Base-by-base conservation (phyloP, 1,140 invertebrate species). In the Trinorchestia longiramus region DNA sequence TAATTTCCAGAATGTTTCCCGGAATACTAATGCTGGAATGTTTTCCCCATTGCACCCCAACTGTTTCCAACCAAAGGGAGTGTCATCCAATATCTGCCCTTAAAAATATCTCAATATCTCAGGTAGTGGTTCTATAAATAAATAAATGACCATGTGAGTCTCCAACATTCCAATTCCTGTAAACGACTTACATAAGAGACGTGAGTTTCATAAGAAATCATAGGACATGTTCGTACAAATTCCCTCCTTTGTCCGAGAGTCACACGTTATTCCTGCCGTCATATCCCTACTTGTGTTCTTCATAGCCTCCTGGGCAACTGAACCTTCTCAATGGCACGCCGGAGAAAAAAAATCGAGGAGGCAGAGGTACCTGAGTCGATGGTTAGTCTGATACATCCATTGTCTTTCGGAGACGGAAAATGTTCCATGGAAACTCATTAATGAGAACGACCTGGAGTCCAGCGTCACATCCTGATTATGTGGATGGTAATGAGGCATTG, bases 351-450 rank as follows among this genome's bases (percentile, higher is more conserved):
- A 90, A 19, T 42, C 88, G 47, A 36, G 62, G 62, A 77, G n/a
- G 41, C 88, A 41, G 88, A 90, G 43, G 88, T 90, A 42, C 88
- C 88, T 42, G 88, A 41, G 88, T 43, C 88, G 43, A 90, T 90
- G 88, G 88, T 90, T 90, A 42, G n/a, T 90, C 88, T 90, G 88
- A 90, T 17, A 90, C 88, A 90, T 28, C 88, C 88, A 90, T 90
- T 90, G 88, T 90, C 88, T 90, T 90, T 90, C 43, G 41, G 4
- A 90, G 88, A 90, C 41, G 88, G 43, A 90, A 90, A 90, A 90
- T 42, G 88, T 90, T 42, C 88, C 88, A 17, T 90, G 88, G 88
- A 90, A 36, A 90, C 88, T 90, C 88, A 42, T 90, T 90, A 90
- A 90, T 90, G 88, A 90, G 88, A 90, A 41, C 88, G 36, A 90